phyloP scores from a whole-genome alignment of 2,888 invertebrate genomes.

The Noctua fimbriata region DNA sequence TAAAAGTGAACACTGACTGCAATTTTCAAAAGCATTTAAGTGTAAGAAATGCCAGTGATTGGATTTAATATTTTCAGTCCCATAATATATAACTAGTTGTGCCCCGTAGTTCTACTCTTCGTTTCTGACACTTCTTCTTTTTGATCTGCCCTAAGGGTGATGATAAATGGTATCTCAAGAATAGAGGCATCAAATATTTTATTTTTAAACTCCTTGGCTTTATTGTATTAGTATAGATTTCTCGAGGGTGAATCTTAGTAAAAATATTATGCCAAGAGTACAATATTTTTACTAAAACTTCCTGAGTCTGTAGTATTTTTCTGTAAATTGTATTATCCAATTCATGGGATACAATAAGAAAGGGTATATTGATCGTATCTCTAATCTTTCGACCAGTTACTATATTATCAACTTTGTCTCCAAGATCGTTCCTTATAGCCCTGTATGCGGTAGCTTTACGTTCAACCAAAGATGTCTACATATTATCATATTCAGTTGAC shows the following conservation, averaged over 20 bases:
- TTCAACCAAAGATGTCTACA: neutral
- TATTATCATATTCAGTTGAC: conserved; percentile 5
- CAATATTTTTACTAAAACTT: neutral
- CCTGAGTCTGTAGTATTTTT: neutral
- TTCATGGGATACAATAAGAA: neutral
- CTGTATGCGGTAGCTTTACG: conserved; percentile 7
- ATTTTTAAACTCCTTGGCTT: neutral
- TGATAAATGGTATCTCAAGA: neutral
- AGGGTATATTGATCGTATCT: neutral
- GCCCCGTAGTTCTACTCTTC: neutral
- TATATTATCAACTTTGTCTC: neutral
- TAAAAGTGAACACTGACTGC: conserved; percentile 15
- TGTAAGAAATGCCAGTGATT: neutral
- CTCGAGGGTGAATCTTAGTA: neutral
- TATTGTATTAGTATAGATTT: neutral
- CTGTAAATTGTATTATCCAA: neutral
- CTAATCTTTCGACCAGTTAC: neutral
- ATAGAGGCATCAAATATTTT: too few species aligned
- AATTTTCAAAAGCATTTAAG: conserved; percentile 11
- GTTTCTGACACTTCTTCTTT: neutral
- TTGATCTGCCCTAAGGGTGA: neutral
- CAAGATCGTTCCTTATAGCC: neutral
- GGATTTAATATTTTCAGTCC: neutral
- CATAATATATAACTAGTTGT: neutral
- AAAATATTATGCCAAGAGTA: neutral